Conservation (phyloP, 1,140 invertebrate species). For the Drosophila bipectinata region DNA sequence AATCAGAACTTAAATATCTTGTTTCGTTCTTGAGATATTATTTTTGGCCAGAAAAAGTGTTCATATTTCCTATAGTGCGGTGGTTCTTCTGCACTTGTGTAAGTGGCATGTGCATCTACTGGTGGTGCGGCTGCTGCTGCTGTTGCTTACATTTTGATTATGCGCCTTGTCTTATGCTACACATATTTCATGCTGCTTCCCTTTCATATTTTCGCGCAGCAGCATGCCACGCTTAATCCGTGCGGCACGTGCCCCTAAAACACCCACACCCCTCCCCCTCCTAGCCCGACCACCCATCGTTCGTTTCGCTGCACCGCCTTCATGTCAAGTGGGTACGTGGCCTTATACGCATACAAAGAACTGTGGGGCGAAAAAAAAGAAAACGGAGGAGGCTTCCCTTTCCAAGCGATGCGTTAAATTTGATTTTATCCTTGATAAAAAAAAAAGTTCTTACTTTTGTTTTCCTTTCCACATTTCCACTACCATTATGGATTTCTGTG, state of each 20-base stretch:
- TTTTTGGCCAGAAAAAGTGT: too few relatives aligned
- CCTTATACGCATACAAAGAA: slow-evolving; percentile 41
- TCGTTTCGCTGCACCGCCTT: slow-evolving; percentile 41
- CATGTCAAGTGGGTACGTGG: slow-evolving; percentile 61
- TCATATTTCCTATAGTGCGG: too few relatives aligned
- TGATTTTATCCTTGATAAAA: slow-evolving; percentile 75
- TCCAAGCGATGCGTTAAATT: slow-evolving; percentile 78
- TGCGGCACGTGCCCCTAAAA: slow-evolving; percentile 57
- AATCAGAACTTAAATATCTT: too few relatives aligned
- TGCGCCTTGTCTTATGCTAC: slow-evolving; percentile 79
- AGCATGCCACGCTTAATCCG: slow-evolving; percentile 56
- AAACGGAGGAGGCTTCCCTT: slow-evolving; percentile 17
- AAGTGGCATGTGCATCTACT: slow-evolving; percentile 54
- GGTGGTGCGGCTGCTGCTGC: slow-evolving; percentile 2
- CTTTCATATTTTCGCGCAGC: slow-evolving; percentile 49
- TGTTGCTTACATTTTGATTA: slow-evolving; percentile 74
- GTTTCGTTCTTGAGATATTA: too few relatives aligned
- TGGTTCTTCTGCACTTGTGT: slow-evolving; percentile 25
- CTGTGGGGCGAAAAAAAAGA: background rate
- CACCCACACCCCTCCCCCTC: background rate
- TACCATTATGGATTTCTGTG: slow-evolving; percentile 44
- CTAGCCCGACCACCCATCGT: slow-evolving; percentile 5
- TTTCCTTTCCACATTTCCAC: slow-evolving; percentile 16
- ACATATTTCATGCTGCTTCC: slow-evolving; percentile 74
- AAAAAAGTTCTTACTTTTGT: slow-evolving; percentile 40